A percentile compares a stretch with the other conserved stretches of the same genome.
phyloP scores from a whole-genome alignment of 64 coral and sea anemone species.

The Anthopleura sola region DNA sequence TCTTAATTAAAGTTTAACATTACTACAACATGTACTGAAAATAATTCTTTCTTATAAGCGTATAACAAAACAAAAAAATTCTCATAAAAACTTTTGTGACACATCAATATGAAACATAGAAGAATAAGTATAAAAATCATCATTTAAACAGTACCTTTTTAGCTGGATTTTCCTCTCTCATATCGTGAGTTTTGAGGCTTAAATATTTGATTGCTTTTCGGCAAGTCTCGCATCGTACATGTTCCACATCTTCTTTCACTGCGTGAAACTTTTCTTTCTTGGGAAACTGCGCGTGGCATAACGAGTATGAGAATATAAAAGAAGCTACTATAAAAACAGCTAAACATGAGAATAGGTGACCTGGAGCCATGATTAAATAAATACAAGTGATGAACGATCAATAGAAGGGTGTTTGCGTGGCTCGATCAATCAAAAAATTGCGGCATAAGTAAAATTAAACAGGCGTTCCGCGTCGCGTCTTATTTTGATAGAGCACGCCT shows the following conservation, averaged over 20 bases:
- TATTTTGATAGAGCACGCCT: not conserved
- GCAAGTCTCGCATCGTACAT: conserved; percentile 87
- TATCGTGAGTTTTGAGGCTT: conserved; percentile 71
- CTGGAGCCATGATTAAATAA: not conserved
- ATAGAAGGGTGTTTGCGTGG: not conserved
- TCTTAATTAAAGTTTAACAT: not conserved
- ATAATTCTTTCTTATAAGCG: not conserved
- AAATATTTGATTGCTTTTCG: conserved; percentile 94
- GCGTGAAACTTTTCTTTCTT: conserved; percentile 87
- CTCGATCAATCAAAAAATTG: not conserved
- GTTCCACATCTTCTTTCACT: conserved; percentile 75
- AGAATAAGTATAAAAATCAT: not conserved
- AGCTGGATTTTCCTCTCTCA: conserved; percentile 49
- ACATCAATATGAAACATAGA: not conserved
- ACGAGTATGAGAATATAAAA: conserved; percentile 15
- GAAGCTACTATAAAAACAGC: not conserved
- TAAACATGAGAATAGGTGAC: not conserved
- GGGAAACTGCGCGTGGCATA: conserved; percentile 42
- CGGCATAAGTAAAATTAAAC: not conserved
- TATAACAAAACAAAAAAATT: not conserved
- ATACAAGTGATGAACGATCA: not conserved
- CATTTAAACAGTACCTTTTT: conserved; percentile 35
- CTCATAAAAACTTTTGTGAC: not conserved
- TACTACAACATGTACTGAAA: not conserved
- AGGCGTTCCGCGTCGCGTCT: not conserved